These are phyloP conservation scores for Tachypleus tridentatus DNA, from an alignment of 1,140 invertebrate genomes.

Conservation along the genomic window DNA sequence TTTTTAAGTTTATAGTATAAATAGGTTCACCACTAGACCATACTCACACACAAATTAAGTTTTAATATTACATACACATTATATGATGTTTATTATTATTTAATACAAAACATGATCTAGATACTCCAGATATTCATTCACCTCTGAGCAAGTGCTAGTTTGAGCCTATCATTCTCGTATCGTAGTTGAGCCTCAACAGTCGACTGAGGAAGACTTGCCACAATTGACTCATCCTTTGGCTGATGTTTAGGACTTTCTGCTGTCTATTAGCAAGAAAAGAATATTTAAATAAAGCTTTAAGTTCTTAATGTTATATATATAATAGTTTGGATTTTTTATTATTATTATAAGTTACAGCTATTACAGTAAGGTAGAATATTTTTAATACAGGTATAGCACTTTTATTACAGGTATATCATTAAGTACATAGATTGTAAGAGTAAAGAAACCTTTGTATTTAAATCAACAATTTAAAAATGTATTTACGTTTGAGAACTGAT, in stretches of 20 bases:
- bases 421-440: too few relatives aligned
- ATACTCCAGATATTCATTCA: conserved; percentile 31
- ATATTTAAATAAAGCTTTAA: conserved; percentile 6
- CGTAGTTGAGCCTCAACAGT: conserved; percentile 77
- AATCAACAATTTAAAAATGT: too few relatives aligned
- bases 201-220: conserved; percentile 22
- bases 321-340: background rate
- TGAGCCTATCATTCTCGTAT: conserved; percentile 93
- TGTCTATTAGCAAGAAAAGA: conserved; percentile 18
- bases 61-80: too few relatives aligned
- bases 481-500: too few relatives aligned
- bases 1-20: background rate
- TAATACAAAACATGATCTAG: too few relatives aligned
- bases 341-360: too few relatives aligned
- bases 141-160: conserved; percentile 90
- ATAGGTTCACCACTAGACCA: background rate
- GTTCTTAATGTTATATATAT: background rate
- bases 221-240: conserved; percentile 27
- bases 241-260: conserved; percentile 50
- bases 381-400: too few relatives aligned
- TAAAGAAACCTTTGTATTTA: too few relatives aligned
- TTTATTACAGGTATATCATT: too few relatives aligned
- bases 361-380: too few relatives aligned
- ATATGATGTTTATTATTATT: too few relatives aligned
- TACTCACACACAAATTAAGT: background rate